Evolutionary conservation across 2,888 invertebrate species (phyloP).

Genomic region (Leptopilina syphax): DNA sequence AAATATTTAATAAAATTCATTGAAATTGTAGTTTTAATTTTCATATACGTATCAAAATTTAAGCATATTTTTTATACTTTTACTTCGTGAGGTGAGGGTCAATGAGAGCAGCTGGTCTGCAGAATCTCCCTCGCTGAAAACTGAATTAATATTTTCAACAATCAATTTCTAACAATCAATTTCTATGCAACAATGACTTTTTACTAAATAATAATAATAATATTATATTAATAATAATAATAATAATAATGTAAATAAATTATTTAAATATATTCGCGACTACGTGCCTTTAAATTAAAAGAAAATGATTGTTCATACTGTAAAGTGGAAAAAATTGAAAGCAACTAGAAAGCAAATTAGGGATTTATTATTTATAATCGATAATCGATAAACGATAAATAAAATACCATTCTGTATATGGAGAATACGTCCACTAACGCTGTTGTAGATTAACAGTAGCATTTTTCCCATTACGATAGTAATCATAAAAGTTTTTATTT

Average conservation of each 20-base stretch:
- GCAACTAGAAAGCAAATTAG: not conserved
- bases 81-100: conserved; percentile 57
- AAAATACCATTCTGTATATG: not conserved
- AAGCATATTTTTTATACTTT: conserved; percentile 17
- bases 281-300: not conserved
- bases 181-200: too few relatives aligned
- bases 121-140: conserved; percentile 47
- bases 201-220: too few relatives aligned
- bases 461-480: not conserved
- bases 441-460: conserved; percentile 6
- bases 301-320: not conserved
- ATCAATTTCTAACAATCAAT: not conserved
- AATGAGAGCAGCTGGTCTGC: conserved; percentile 76
- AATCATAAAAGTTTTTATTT: not conserved
- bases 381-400: not conserved
- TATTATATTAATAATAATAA: too few relatives aligned
- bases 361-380: not conserved
- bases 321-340: not conserved
- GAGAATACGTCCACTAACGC: not conserved
- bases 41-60: not conserved
- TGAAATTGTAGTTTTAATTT: not conserved
- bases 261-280: too few relatives aligned
- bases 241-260: too few relatives aligned
- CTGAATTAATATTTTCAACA: not conserved
- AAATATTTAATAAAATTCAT: conserved; percentile 25